Evolutionary conservation across 2,888 invertebrate genomes (phyloP), one percentile per base, ranked within the genome.

Genomic region (Phragmatobia fuliginosa): DNA sequence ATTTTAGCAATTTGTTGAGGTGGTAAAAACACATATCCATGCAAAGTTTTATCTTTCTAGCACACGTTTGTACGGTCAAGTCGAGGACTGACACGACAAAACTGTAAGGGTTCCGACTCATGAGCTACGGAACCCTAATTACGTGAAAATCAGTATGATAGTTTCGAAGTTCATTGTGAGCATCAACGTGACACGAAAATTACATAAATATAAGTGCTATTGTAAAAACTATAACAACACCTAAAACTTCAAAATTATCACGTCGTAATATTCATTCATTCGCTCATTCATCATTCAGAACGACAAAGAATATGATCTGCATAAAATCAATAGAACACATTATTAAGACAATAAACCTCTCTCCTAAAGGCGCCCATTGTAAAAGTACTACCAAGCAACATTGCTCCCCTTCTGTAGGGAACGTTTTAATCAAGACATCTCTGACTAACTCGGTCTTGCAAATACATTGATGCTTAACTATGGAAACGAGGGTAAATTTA

Each of bases 351-450:
- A 56, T 56, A 28, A 16, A 28, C 28, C 16, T 14, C 6, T 28
- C 56, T 28, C 16, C 56, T 14, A 28, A 14, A 1, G 56, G 28
- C 56, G 28, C 6, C 56, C 28, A 28, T 56, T 56, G 14, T 16
- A 14, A 56, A 56, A 56, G 25, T 56, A 28, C 56, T 28, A 28
- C n/a, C 28, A 56, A 6, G 25, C 10, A 52, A 28, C 16, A 14
- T n/a, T 56, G 28, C 56, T 28, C 6, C 28, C 56, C 28, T 25
- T 56, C 11, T 56, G 56, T 56, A 7, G 56, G 56, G 56, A 16
- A 56, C 56, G 56, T 56, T 56, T 56, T 56, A 56, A 56, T 56
- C 56, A 56, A 56, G 56, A 28, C 52, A 25, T 25, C 25, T 56
- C 16, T 56, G 25, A 56, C 56, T 56, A 56, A 56, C 52, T 52